Evolutionary conservation across 2,888 invertebrate species (phyloP), one percentile per base, ranked within the genome.

Genomic region (Dione vanillae): DNA sequence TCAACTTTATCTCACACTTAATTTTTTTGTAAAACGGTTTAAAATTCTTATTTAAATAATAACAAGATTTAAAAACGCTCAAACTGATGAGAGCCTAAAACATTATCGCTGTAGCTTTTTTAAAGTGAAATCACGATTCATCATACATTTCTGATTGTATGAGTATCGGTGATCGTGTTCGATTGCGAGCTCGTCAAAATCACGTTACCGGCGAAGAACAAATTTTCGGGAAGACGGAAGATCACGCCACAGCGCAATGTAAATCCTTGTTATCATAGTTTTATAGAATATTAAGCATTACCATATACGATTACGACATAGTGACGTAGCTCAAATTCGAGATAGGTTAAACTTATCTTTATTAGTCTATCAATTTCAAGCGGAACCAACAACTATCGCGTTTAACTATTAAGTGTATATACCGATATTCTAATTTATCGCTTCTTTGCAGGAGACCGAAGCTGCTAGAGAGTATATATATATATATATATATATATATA

Each of bases 161-260:
- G 66, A 52, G 61, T 66, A 66, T 54, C 35, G 40, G 61, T 41
- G 51, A 20, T 75, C 45, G 67, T 58, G 65, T 40, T 64, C 66
- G 51, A 67, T 67, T 71, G 77, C 76, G 77, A 81, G 82, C 83
- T 85, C 88, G 83, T 88, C 85, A 88, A 84, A 87, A 82, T 84
- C 84, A 75, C 83, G 86, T 87, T 87, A 65, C 65, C 16, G 47
- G 40, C 49, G 54, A 16, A 27, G 43, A 43, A 65, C 41, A 27
- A 65, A 65, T n/a, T n/a, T n/a, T 65, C 52, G 54, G 41, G n/a
- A n/a, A 54, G 52, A 87, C 58, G 51, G 66, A n/a, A 65, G 27
- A 58, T 69, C 40, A 47, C 69, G 62, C 35, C 27, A 47, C 35
- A 41, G 61, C 41, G 41, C 41, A 52, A 43, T 54, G 41, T 2